These are phyloP conservation scores for Muntiacus reevesi DNA, from an alignment of 2,113 vertebrate species.

Conservation along the genomic window DNA sequence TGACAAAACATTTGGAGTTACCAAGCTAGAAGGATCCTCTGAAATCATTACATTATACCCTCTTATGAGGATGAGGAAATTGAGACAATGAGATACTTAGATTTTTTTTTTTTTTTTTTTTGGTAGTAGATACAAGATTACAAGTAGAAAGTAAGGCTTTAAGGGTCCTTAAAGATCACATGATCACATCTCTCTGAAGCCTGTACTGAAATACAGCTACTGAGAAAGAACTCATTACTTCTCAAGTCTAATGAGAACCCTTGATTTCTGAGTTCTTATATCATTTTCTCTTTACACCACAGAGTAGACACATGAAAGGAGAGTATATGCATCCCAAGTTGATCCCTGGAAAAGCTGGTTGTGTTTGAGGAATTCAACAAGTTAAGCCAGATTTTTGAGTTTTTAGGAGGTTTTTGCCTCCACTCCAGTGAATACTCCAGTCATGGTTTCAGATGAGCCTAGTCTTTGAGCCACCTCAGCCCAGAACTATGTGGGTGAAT, in stretches of 20 bases:
- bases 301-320: background rate
- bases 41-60: background rate
- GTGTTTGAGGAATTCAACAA: background rate
- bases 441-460: background rate
- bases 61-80: slow-evolving; percentile 34
- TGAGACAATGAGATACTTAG: background rate
- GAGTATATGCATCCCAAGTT: background rate
- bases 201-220: background rate
- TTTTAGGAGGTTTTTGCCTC: background rate
- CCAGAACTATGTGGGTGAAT: background rate
- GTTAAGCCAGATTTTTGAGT: background rate
- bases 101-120: background rate
- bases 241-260: background rate
- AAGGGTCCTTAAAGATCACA: background rate
- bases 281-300: background rate
- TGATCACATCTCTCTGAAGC: background rate
- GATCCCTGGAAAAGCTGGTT: background rate
- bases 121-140: background rate
- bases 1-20: slow-evolving; percentile 8
- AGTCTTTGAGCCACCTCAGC: background rate
- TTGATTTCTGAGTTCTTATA: background rate
- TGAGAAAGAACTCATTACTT: background rate
- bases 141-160: background rate
- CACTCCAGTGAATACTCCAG: background rate
- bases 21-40: background rate